Evolutionary conservation across 2,888 invertebrate species (phyloP), one percentile per base, ranked within the genome.

Genomic region (Teleogryllus oceanicus): DNA sequence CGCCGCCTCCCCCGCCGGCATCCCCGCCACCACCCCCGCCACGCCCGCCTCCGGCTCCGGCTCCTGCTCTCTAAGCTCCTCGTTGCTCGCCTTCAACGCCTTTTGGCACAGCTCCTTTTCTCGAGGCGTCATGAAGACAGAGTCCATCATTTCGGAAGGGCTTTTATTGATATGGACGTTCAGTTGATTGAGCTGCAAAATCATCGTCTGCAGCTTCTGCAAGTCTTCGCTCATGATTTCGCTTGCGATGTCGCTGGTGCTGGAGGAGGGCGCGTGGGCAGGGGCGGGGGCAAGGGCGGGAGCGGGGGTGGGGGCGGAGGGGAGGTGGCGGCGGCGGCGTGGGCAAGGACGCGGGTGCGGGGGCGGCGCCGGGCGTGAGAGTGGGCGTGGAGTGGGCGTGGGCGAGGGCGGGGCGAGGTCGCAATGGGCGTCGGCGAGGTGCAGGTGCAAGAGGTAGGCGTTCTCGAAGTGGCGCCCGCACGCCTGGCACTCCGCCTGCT

Each of bases 201-300:
- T 94, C 96, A 96, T 97, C 24, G 94, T 94, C 87, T 96, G 96
- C 80, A 96, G 87, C 86, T 96, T 96, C 83, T 95, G 94, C 18
- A 96, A 88, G 86, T 96, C 96, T 86, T 96, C 94, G 83, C 94
- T 94, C 79, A 95, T 93, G 2, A 92, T 89, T 82, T 90, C 91
- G 8, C 90, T 88, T 79, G 62, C 82, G 49, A 78, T 80, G 62
- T 82, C 81, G 80, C 82, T 78, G 80, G 82, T 81, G 51, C 81
- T 62, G n/a, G n/a, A n/a, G n/a, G 62, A 62, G 10, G 62, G 62
- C 78, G 79, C 81, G 18, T 3, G 16, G 62, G 5, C 16, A 1
- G 2, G 13, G 13, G 1, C 16, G n/a, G 0, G 16, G n/a, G 62
- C 13, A 4, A 5, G 62, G 2, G 2, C 18, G 18, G 2, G 62